These are phyloP conservation scores for Distichodus sexfasciatus DNA, from an alignment of 2,797 vertebrate genomes.

Conservation along the genomic window DNA sequence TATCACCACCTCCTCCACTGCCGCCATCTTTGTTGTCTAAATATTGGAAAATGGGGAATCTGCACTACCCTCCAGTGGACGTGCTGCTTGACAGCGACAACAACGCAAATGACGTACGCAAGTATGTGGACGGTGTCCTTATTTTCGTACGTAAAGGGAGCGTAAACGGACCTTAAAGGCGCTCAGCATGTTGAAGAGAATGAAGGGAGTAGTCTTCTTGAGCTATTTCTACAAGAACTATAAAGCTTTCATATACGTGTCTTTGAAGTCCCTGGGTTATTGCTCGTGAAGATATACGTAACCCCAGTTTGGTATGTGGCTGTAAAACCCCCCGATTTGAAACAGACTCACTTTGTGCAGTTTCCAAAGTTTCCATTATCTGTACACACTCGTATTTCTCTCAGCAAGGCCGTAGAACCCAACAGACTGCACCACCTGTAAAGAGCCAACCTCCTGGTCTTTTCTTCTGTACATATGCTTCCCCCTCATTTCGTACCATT, in stretches of 20 bases:
- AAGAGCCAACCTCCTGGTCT: background rate
- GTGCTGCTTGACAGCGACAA: no score
- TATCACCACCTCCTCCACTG: background rate
- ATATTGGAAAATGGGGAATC: no score
- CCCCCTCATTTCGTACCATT: conserved; percentile 1
- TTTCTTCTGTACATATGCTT: background rate
- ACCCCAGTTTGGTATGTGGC: conserved; percentile 22
- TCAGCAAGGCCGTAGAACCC: background rate
- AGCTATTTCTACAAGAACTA: conserved; percentile 43
- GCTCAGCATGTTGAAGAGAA: conserved; percentile 46
- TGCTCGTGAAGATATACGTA: conserved; percentile 45
- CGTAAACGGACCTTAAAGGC: no score
- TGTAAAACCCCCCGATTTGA: conserved; percentile 41
- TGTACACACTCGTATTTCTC: background rate
- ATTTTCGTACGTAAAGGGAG: no score
- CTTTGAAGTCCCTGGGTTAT: conserved; percentile 42
- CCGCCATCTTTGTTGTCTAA: conserved; percentile 7
- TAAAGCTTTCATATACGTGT: conserved; percentile 48
- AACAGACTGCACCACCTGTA: background rate
- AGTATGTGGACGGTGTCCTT: no score
- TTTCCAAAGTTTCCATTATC: conserved; percentile 42
- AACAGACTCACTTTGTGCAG: conserved; percentile 37
- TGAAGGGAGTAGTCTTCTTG: conserved; percentile 26
- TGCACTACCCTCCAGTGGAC: no score
- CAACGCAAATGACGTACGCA: no score